Conservation (phyloP, 2,888 invertebrate species). For the Phania funesta region DNA sequence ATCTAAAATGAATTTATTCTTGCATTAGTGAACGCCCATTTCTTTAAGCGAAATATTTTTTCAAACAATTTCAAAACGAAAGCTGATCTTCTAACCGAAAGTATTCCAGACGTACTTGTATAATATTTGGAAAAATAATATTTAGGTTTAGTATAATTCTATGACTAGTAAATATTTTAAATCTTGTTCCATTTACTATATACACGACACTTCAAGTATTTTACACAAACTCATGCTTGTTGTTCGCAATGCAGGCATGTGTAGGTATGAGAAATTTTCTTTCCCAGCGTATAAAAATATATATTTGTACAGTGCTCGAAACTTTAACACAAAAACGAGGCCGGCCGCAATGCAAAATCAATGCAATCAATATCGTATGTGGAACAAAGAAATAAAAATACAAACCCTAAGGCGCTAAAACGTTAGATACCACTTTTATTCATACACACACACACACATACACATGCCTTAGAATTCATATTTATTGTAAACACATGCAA, state of each 20-base stretch:
- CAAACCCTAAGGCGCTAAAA: constrained; percentile 34
- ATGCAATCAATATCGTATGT: constrained; percentile 48
- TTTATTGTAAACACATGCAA: not conserved
- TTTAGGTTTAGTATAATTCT: too few relatives aligned
- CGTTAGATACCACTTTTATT: constrained; percentile 12
- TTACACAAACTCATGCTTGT: not conserved
- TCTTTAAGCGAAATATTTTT: too few relatives aligned
- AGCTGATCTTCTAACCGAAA: too few relatives aligned
- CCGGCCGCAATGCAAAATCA: constrained; percentile 64
- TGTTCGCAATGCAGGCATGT: not conserved
- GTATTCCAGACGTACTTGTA: too few relatives aligned
- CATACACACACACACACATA: not conserved
- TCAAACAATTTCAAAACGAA: too few relatives aligned
- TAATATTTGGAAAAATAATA: too few relatives aligned
- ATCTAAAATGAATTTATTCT: too few relatives aligned
- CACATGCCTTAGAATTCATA: not conserved
- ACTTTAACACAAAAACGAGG: constrained; percentile 61
- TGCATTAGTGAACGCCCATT: too few relatives aligned
- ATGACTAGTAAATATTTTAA: too few relatives aligned
- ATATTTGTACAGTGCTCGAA: constrained; percentile 35
- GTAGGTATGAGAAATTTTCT: not conserved
- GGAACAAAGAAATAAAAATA: too few relatives aligned
- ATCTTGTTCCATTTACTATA: not conserved
- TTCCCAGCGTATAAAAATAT: not conserved
- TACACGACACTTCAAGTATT: not conserved